Percentiles rank a stretch among this genome's conserved stretches.
phyloP scores from a whole-genome alignment of 2,797 vertebrate genomes.

The Spheniscus humboldti region DNA sequence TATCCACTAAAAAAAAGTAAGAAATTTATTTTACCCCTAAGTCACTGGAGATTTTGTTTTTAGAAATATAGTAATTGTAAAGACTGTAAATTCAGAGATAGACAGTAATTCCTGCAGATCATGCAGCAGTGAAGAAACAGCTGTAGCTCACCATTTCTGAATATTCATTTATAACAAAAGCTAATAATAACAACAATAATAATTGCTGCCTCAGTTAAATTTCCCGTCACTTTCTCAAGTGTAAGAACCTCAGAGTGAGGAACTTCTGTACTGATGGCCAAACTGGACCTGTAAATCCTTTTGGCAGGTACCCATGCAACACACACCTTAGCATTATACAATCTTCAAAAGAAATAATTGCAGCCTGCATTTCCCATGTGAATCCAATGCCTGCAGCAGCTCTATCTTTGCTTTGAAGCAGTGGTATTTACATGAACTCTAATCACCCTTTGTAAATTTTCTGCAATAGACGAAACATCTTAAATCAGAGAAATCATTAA shows the following conservation, averaged over 20 bases:
- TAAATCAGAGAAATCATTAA: not conserved
- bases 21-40: not conserved
- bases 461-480: constrained; percentile 40
- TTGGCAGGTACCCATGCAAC: not conserved
- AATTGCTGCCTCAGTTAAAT: not conserved
- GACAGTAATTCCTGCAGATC: not conserved
- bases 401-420: not conserved
- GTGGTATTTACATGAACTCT: not conserved
- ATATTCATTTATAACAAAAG: not conserved
- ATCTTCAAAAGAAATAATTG: not conserved
- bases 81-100: not conserved
- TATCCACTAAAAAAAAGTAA: not conserved
- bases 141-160: not conserved
- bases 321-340: not conserved
- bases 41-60: not conserved
- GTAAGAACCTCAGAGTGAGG: not conserved
- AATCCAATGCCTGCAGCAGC: not conserved
- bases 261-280: not conserved
- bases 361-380: not conserved
- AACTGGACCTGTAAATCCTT: not conserved
- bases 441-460: not conserved
- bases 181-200: not conserved
- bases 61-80: not conserved
- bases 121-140: not conserved
- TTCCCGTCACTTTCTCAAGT: not conserved